phyloP scores from a whole-genome alignment of 2,113 vertebrate species.

The Ia io region DNA sequence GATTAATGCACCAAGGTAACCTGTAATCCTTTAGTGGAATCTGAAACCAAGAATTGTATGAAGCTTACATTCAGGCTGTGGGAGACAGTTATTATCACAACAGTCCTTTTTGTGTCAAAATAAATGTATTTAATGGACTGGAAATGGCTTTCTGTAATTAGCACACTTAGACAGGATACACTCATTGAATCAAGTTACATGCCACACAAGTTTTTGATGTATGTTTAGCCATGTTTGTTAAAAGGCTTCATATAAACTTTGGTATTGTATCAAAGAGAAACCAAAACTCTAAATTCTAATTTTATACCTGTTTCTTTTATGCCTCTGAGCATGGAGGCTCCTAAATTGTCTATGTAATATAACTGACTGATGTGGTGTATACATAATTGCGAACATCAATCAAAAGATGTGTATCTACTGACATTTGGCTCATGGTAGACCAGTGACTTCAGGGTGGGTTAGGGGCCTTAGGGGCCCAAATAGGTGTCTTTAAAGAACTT shows the following conservation, averaged over 20 bases:
- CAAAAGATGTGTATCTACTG: background rate
- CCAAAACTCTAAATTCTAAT: constrained; percentile 9
- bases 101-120: constrained; percentile 63
- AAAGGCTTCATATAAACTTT: constrained; percentile 24
- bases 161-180: constrained; percentile 37
- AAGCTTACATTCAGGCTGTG: constrained; percentile 46
- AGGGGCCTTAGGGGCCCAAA: background rate
- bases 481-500: background rate
- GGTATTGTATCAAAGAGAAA: background rate
- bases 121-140: constrained; percentile 71
- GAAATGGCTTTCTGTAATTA: constrained; percentile 62
- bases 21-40: constrained; percentile 68
- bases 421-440: constrained; percentile 28
- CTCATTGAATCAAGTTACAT: constrained; percentile 20
- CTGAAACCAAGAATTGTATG: constrained; percentile 60
- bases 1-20: constrained; percentile 68
- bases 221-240: constrained; percentile 17
- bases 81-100: constrained; percentile 59
- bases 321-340: background rate
- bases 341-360: background rate
- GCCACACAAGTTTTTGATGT: constrained; percentile 17
- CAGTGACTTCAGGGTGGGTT: background rate
- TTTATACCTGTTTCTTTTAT: background rate
- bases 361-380: background rate
- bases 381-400: background rate